Base-by-base conservation (phyloP, 1,140 invertebrate genomes). In the Hylyphantes graminicola region DNA sequence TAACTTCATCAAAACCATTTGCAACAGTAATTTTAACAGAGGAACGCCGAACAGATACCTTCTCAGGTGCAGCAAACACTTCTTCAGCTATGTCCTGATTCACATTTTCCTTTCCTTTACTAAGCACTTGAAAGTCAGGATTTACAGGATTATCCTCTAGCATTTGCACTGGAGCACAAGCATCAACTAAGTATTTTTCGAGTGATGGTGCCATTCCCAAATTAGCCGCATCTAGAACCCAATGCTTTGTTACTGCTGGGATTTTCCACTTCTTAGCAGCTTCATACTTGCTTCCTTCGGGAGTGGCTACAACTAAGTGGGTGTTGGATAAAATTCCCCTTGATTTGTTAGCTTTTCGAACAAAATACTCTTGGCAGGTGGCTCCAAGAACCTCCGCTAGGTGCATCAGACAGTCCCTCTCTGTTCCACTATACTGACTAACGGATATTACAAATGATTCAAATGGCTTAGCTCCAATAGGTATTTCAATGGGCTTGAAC, bases 241-340 rank as follows among this genome's bases (percentile, higher is more conserved):
- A 98, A 15, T 93, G 89, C 35, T 93, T 92, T 0, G 88, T 93
- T 2, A 97, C 93, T 35, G 94, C 94, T 92, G 95, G 90, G 73
- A 96, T 88, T 17, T 92, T 92, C 96, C 96, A 98, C 88, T 95
- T 95, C 0, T 95, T 89, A 0, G 96, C 95, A 10, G 95, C 96
- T 55, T 90, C 89, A 89, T 96, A 97, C 88, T 98, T 98, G 70
- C 93, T 93, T 0, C 96, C 95, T 83, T 90, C 90, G 0, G 94
- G 89, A 0, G 89, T 89, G 10, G 93, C 93, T 83, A 94, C 95
- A 35, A 97, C 90, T 0, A 98, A 91, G 89, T 96, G 95, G 0
- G 95, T 96, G 9, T 92, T 93, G 0, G 92, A 91, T 9, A 90
- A 73, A 0, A 93, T 89, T 67, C 87, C 86, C 48, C 90, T 91